These are phyloP conservation scores for Hydrolagus colliei DNA, from an alignment of 2,797 vertebrate genomes.

Conservation along the genomic window DNA sequence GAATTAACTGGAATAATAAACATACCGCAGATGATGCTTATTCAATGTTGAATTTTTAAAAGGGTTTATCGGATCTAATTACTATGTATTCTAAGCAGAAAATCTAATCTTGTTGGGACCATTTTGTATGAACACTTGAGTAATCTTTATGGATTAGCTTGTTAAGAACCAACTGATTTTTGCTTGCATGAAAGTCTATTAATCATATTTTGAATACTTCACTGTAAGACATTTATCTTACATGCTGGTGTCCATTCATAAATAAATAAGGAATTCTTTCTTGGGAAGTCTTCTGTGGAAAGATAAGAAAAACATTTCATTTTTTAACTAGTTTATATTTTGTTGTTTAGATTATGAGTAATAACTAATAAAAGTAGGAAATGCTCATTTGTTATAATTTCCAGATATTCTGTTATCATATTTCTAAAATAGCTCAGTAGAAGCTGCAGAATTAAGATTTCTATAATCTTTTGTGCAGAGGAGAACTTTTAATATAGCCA, in stretches of 20 bases:
- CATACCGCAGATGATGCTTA: background rate
- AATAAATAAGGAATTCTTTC: conserved; percentile 23
- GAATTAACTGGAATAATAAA: conserved; percentile 15
- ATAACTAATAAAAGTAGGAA: background rate
- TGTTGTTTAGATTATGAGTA: background rate
- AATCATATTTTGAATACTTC: background rate
- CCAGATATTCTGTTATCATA: background rate
- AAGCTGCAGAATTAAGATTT: too few species aligned
- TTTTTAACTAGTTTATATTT: background rate
- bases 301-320: conserved; percentile 14
- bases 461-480: too few species aligned
- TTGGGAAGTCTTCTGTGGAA: background rate
- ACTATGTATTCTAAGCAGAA: background rate
- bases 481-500: too few species aligned
- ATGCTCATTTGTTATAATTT: conserved; percentile 17
- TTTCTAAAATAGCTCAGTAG: background rate
- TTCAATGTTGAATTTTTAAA: conserved; percentile 14
- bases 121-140: conserved; percentile 18
- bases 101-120: conserved; percentile 14
- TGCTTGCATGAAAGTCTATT: background rate
- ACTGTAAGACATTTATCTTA: background rate
- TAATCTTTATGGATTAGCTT: conserved; percentile 15
- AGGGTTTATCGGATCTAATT: conserved; percentile 12
- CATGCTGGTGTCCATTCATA: background rate
- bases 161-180: background rate